Conservation (phyloP, 2,888 invertebrate genomes). For the Mycalesis mineus region DNA sequence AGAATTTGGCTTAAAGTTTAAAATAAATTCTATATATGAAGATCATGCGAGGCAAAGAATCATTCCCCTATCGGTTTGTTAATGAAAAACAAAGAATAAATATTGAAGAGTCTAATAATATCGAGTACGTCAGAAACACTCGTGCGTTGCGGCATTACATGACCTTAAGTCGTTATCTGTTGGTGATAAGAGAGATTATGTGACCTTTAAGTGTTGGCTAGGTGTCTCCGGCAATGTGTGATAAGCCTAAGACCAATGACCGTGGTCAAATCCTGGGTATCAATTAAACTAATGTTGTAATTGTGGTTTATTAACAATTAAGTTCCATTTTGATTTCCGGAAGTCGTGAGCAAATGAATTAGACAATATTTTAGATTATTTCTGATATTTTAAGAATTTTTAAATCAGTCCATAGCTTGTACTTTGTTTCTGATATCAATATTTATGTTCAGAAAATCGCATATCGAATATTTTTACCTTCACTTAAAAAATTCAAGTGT, state of each 20-base stretch:
- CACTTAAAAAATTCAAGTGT: background rate
- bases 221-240: constrained; percentile 51
- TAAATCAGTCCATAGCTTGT: no score
- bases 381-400: no score
- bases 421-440: no score
- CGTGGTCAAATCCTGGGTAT: constrained; percentile 46
- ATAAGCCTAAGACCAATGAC: constrained; percentile 72
- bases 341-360: no score
- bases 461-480: background rate
- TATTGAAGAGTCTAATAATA: constrained; percentile 9
- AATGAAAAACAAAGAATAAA: background rate
- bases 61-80: no score
- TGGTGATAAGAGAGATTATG: constrained; percentile 64
- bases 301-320: no score
- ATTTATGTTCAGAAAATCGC: no score
- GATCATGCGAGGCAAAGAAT: no score
- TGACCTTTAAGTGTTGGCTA: constrained; percentile 72
- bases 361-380: no score
- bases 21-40: no score
- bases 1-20: no score
- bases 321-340: no score
- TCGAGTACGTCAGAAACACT: constrained; percentile 27
- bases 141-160: constrained; percentile 54
- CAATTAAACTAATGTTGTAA: background rate
- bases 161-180: constrained; percentile 70